phyloP scores from a whole-genome alignment of 2,888 invertebrate species.

The Troides helena region DNA sequence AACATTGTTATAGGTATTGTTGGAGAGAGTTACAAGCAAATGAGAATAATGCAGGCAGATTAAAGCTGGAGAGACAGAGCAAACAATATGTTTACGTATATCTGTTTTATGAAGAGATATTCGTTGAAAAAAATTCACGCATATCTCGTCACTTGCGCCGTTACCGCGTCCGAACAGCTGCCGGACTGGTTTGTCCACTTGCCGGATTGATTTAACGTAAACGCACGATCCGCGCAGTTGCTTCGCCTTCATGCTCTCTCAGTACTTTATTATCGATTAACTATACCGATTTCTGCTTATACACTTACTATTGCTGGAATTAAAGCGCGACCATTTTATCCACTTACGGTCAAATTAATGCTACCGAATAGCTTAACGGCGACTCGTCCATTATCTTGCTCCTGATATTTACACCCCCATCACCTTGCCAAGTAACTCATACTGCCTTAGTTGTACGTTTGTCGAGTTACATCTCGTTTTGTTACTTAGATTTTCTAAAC shows the following conservation, averaged over 20 bases:
- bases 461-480: background rate
- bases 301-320: slow-evolving; percentile 18
- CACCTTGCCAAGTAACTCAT: background rate
- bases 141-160: slow-evolving; percentile 54
- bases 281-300: slow-evolving; percentile 38
- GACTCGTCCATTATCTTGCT: background rate
- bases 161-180: slow-evolving; percentile 68
- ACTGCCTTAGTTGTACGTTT: background rate
- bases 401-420: background rate
- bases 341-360: slow-evolving; percentile 19
- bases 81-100: background rate
- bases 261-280: slow-evolving; percentile 66
- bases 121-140: slow-evolving; percentile 25
- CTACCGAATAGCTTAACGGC: slow-evolving; percentile 3
- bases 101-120: background rate
- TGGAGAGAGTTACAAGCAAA: no score
- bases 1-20: no score
- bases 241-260: slow-evolving; percentile 55
- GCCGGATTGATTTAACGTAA: slow-evolving; percentile 77
- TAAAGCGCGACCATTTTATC: slow-evolving; percentile 8
- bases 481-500: background rate
- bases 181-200: slow-evolving; percentile 80
- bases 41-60: no score
- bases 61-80: no score
- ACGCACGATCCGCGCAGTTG: slow-evolving; percentile 64